phyloP scores from a whole-genome alignment of 2,113 vertebrate genomes.

The Microtus ochrogaster region DNA sequence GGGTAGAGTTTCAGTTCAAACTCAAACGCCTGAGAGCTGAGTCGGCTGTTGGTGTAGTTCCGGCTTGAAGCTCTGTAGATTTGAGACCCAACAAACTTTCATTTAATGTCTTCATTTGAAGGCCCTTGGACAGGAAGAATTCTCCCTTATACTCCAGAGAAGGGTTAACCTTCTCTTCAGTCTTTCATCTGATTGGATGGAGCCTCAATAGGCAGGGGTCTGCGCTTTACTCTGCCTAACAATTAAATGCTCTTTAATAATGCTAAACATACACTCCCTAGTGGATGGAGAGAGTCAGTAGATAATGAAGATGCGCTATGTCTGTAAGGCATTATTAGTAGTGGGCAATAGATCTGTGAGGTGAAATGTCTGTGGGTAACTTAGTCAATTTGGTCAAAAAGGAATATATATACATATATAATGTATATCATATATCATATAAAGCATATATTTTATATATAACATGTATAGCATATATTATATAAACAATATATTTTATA shows the following conservation, averaged over 20 bases:
- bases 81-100: not conserved
- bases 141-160: not conserved
- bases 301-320: not conserved
- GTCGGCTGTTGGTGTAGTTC: not conserved
- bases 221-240: not conserved
- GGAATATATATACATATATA: not conserved
- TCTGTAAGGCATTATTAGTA: slow-evolving; percentile 2
- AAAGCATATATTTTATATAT: too few relatives aligned
- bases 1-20: not conserved
- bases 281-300: not conserved
- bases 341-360: not conserved
- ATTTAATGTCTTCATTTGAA: not conserved
- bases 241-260: not conserved
- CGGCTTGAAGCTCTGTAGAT: not conserved
- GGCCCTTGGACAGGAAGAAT: not conserved
- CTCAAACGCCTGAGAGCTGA: not conserved
- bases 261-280: not conserved
- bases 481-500: too few relatives aligned
- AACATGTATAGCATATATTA: too few relatives aligned
- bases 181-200: not conserved
- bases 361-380: not conserved
- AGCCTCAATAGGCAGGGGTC: too few relatives aligned
- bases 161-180: not conserved
- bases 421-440: too few relatives aligned
- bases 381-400: slow-evolving; percentile 45